Base-by-base conservation (phyloP, 2,797 vertebrate species). In the Ptychobarbus kaznakovi region DNA sequence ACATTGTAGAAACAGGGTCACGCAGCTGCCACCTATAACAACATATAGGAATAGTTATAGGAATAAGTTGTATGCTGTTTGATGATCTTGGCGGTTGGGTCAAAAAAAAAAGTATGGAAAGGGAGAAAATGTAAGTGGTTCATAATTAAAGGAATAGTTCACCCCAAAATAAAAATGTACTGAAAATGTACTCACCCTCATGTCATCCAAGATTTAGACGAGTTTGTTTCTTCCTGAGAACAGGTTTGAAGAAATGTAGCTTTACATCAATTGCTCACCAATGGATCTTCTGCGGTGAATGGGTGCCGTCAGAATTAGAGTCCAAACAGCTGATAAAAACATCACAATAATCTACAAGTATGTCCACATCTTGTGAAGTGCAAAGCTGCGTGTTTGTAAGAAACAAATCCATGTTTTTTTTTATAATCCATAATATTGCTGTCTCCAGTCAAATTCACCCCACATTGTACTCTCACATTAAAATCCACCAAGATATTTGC, bases 11-110 rank as follows among this genome's bases (percentile, higher is more conserved):
- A 77, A 78, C 66, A 42, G 63, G 74, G 82, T 68, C 63, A 84
- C 6, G 35, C 82, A 84, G 74, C 74, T 84, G 82, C 82, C 82
- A 53, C 40, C 65, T 79, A 56, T 58, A 84, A 53, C 32, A 56
- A 58, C 35, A 16, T 56, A 58, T 58, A 58, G 75, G 35, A 58
- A 77, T 25, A 35, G 53, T 35, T 49, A 76, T 18, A 49, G 56
- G 13, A 20, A 65, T 40, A 32, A 66, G 40, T 65, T 80, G 44
- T 68, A 22, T 80, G 61, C n/a, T 46, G 63, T 66, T 69, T 80
- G 61, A 70, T 70, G 66, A 53, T 38, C 15, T 66, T 35, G 63
- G 63, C 6, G 15, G 28, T 53, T 44, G 80, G n/a, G n/a, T 72
- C 35, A 58, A 40, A 22, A 38, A 75, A 44, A 6, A 51, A 25